Evolutionary conservation across 2,113 vertebrate species (phyloP), one percentile per base, ranked within the genome.

Genomic region (Melospiza georgiana): DNA sequence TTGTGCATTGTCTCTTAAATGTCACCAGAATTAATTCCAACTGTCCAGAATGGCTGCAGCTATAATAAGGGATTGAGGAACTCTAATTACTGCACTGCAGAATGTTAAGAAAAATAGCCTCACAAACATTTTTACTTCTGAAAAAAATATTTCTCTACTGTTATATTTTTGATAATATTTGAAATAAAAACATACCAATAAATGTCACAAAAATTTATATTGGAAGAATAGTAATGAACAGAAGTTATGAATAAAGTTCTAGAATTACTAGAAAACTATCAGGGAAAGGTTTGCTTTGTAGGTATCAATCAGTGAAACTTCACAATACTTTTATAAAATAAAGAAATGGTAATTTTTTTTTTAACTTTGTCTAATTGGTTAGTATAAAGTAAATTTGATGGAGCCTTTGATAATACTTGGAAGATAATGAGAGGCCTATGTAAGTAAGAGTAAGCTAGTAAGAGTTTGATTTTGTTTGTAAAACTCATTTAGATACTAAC

Each of bases 91-190:
- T 68, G 6, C 41, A 21, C 43, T 63, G 23, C 6, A 67, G 19
- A 74, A n/a, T 79, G 16, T 59, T 79, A 57, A 75, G 31, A 77
- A 66, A 76, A 62, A 68, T 73, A 63, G 3, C 10, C 11, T 22
- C 49, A 20, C 2, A 46, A 72, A 35, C 3, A 3, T 30, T 31
- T 81, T 81, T 79, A 11, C 11, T 35, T 51, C 25, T 33, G 13
- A 39, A 71, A 51, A 51, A 72, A 8, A 0, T 1, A 21, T 16
- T 62, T 68, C 12, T 43, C 1, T 51, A 31, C 1, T 0, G 13
- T 39, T 81, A 5, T n/a, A 33, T 61, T 74, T 66, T 67, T 46
- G 22, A 20, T 71, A 59, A 4, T 6, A 71, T 63, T 75, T 72
- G 19, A 48, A 78, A 78, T 75, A 24, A 41, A 87, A 79, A n/a